A percentile compares a stretch with the other conserved stretches of the same genome.
Evolutionary conservation across 2,888 invertebrate species (phyloP).

Genomic region (Amphiduros pacificus): DNA sequence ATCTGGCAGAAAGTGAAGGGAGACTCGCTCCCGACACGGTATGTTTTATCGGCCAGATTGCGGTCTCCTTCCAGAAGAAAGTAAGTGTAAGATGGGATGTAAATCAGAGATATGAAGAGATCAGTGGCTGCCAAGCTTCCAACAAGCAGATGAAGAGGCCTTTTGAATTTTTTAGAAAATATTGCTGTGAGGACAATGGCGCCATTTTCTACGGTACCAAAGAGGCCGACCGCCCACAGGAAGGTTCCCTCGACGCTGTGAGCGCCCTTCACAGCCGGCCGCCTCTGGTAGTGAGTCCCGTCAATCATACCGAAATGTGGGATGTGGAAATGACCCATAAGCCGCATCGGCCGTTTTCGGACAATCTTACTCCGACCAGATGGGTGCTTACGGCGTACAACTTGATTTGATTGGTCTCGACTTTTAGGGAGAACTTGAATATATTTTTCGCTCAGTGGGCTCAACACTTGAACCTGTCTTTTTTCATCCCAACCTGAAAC

Average conservation of each 20-base stretch:
- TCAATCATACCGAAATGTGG: conserved; percentile 6
- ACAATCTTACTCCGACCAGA: too few relatives aligned
- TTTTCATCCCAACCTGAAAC: too few relatives aligned
- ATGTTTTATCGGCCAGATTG: background rate
- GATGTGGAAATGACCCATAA: conserved; percentile 14
- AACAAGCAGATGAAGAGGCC: conserved; percentile 25
- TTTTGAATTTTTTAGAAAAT: conserved; percentile 11
- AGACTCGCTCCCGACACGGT: background rate
- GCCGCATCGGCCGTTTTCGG: too few relatives aligned
- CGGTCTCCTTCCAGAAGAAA: conserved; percentile 22
- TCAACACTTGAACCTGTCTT: too few relatives aligned
- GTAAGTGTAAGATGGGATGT: conserved; percentile 30
- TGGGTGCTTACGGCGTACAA: too few relatives aligned
- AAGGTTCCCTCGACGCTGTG: conserved; percentile 27
- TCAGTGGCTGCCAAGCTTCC: conserved; percentile 21
- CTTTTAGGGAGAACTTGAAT: too few relatives aligned
- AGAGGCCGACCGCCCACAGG: conserved; percentile 28
- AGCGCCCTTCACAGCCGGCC: conserved; percentile 9
- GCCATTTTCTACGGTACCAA: conserved; percentile 26
- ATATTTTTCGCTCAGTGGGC: too few relatives aligned
- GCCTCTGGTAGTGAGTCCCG: background rate
- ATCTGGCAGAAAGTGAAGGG: conserved; percentile 2
- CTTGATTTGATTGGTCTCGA: too few relatives aligned
- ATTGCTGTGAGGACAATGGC: conserved; percentile 22
- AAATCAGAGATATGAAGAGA: conserved; percentile 23